Conservation (phyloP, 2,113 vertebrate genomes). For the Phyllostomus discolor region DNA sequence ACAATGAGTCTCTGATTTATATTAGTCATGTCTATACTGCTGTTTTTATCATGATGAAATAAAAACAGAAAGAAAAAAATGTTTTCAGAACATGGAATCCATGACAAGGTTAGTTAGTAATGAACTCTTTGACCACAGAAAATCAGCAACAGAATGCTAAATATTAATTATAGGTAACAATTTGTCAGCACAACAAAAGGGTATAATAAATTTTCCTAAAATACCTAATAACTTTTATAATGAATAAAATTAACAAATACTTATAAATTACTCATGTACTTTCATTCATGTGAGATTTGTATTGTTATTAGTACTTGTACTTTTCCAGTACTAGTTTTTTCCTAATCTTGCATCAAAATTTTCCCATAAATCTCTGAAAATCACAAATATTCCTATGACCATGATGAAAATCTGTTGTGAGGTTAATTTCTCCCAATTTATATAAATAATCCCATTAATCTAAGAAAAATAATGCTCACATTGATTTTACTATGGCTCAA, state of each 20-base stretch:
- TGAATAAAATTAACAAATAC: neutral
- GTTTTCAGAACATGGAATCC: neutral
- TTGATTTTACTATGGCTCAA: constrained; percentile 41
- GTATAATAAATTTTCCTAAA: neutral
- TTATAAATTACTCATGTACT: constrained; percentile 17
- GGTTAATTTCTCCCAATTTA: constrained; percentile 4
- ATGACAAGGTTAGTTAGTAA: neutral
- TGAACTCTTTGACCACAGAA: neutral
- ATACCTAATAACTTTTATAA: constrained; percentile 14
- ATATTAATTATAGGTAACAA: neutral
- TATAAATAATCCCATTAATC: constrained; percentile 45
- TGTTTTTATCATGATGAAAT: neutral
- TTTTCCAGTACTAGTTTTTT: neutral
- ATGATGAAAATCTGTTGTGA: neutral
- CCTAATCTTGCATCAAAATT: constrained; percentile 1
- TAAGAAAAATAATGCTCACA: constrained; percentile 50
- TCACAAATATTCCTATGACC: neutral
- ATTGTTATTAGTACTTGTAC: neutral
- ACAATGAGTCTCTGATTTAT: neutral
- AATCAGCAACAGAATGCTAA: neutral
- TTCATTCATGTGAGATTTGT: neutral
- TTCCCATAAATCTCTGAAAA: neutral
- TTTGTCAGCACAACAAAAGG: neutral
- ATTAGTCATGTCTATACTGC: neutral
- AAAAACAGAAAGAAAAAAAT: neutral